Conservation (phyloP, 2,888 invertebrate genomes). For the Sminthurinus aureus region DNA sequence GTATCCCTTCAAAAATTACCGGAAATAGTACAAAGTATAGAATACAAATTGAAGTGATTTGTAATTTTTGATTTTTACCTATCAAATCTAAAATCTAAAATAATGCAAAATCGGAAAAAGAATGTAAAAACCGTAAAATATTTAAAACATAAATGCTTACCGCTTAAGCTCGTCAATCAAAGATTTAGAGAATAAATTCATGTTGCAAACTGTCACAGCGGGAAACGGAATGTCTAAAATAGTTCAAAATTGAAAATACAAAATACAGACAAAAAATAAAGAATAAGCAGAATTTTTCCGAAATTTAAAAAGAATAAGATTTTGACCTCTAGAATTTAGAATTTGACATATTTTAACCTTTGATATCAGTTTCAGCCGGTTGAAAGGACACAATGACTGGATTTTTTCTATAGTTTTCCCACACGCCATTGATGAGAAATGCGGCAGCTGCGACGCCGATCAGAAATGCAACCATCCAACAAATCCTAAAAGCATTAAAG, state of each 20-base stretch:
- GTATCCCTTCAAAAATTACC: no score
- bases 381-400: constrained; percentile 55
- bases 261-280: no score
- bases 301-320: no score
- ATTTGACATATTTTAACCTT: constrained; percentile 22
- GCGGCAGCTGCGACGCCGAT: constrained; percentile 38
- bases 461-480: constrained; percentile 48
- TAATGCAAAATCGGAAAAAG: no score
- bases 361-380: constrained; percentile 46
- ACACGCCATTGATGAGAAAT: constrained; percentile 48
- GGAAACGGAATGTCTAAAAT: constrained; percentile 48
- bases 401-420: constrained; percentile 48
- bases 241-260: no score
- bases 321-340: no score
- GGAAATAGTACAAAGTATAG: no score
- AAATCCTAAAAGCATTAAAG: constrained; percentile 36
- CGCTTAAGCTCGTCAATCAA: not conserved
- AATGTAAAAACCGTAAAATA: not conserved
- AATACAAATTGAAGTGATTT: no score
- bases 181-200: constrained; percentile 41
- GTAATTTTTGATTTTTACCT: no score
- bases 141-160: constrained; percentile 1
- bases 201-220: constrained; percentile 57
- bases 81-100: no score
- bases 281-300: no score